Conservation (phyloP, 1,140 invertebrate species). For the Aphidius gifuensis region DNA sequence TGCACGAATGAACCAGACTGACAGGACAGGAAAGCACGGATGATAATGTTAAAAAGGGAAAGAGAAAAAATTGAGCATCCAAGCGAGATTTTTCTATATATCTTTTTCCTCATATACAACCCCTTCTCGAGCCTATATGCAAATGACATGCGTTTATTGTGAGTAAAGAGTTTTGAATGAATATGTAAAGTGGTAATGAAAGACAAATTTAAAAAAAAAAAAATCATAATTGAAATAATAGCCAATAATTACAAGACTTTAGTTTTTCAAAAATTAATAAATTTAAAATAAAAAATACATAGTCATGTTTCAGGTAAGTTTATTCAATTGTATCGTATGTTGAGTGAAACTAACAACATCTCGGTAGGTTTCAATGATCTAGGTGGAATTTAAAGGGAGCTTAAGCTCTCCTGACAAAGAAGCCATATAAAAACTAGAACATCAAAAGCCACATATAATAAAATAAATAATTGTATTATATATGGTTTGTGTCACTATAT, state of each 20-base stretch:
- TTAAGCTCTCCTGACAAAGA: slow-evolving; percentile 28
- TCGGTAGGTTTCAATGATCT: neutral
- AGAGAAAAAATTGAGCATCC: slow-evolving; percentile 1
- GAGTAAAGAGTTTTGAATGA: slow-evolving; percentile 48
- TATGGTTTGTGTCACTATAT: too few species aligned
- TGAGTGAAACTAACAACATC: neutral
- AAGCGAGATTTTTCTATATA: slow-evolving; percentile 15
- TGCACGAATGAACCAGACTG: neutral
- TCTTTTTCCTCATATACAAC: slow-evolving; percentile 27
- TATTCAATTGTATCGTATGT: too few species aligned
- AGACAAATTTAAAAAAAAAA: slow-evolving; percentile 26
- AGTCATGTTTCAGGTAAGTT: too few species aligned
- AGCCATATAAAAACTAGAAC: slow-evolving; percentile 47
- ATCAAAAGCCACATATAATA: slow-evolving; percentile 17
- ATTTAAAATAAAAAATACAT: too few species aligned
- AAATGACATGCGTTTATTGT: slow-evolving; percentile 50
- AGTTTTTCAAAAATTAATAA: too few species aligned
- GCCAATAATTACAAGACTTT: neutral
- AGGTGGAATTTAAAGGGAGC: slow-evolving; percentile 18
- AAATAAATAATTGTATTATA: too few species aligned
- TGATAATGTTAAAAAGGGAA: neutral
- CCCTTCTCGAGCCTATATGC: slow-evolving; percentile 41
- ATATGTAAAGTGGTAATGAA: slow-evolving; percentile 48
- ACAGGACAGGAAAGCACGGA: neutral
- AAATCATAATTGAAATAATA: neutral